These are phyloP conservation scores for Helicolenus hilgendorfi DNA, from an alignment of 2,797 vertebrate genomes.

Conservation along the genomic window DNA sequence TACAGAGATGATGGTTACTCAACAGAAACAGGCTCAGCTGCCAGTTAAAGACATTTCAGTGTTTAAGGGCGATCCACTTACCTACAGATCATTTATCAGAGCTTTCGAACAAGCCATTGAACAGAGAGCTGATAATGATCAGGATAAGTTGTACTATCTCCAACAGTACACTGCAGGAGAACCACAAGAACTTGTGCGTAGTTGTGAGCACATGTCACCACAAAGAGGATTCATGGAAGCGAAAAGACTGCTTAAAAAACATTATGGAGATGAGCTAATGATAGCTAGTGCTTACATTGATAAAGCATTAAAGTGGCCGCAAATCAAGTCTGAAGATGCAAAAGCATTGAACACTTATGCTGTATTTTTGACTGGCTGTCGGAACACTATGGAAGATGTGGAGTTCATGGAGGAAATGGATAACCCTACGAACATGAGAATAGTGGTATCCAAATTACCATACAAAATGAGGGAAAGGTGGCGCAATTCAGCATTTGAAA, in stretches of 20 bases:
- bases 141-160: background rate
- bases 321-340: background rate
- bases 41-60: background rate
- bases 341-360: background rate
- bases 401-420: background rate
- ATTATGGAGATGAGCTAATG: background rate
- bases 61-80: background rate
- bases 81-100: background rate
- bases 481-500: background rate
- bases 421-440: background rate
- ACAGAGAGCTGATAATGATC: background rate
- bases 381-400: too few relatives aligned
- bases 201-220: background rate
- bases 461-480: background rate
- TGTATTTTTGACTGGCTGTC: too few relatives aligned
- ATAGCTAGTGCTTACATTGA: background rate
- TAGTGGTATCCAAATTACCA: background rate
- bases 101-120: background rate
- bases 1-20: background rate
- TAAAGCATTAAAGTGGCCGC: background rate
- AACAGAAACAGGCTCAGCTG: background rate
- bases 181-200: background rate
- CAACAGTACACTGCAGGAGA: background rate
- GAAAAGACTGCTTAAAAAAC: background rate
- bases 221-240: background rate